Evolutionary conservation across 1,140 invertebrate species (phyloP).

Genomic region (Idris sp.): DNA sequence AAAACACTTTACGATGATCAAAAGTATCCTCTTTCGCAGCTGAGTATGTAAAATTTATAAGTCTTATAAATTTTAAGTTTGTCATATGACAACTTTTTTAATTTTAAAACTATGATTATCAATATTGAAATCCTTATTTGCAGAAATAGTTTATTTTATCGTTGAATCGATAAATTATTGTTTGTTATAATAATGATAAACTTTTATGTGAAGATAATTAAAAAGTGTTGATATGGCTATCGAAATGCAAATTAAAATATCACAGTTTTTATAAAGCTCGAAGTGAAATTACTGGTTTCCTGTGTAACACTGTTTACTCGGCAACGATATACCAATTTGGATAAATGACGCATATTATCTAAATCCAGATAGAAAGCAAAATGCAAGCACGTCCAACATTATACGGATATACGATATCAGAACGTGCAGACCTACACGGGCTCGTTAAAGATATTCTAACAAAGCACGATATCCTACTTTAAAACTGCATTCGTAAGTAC

Average conservation of each 20-base stretch:
- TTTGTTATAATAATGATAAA: too few species aligned
- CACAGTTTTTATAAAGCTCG: slow-evolving; percentile 2
- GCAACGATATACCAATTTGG: slow-evolving; percentile 48
- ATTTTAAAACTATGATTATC: too few species aligned
- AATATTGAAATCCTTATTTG: too few species aligned
- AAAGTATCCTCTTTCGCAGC: too few species aligned
- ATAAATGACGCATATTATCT: slow-evolving; percentile 60
- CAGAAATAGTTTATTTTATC: too few species aligned
- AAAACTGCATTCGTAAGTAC: slow-evolving; percentile 30
- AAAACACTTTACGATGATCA: too few species aligned
- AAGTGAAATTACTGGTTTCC: slow-evolving; percentile 39
- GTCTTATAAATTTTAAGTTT: too few species aligned
- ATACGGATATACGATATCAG: slow-evolving; percentile 57
- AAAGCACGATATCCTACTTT: slow-evolving; percentile 48
- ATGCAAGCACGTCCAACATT: slow-evolving; percentile 54
- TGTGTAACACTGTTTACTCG: slow-evolving; percentile 25
- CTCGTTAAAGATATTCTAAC: slow-evolving; percentile 56
- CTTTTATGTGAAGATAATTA: too few species aligned
- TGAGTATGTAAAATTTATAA: too few species aligned
- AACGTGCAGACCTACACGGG: slow-evolving; percentile 39
- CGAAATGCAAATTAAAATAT: slow-evolving; percentile 39
- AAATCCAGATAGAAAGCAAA: slow-evolving; percentile 55
- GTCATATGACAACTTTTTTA: too few species aligned
- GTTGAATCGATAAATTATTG: too few species aligned
- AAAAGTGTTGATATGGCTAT: slow-evolving; percentile 1